Evolutionary conservation across 2,113 vertebrate genomes (phyloP).

Genomic region (Larimichthys polyactis): DNA sequence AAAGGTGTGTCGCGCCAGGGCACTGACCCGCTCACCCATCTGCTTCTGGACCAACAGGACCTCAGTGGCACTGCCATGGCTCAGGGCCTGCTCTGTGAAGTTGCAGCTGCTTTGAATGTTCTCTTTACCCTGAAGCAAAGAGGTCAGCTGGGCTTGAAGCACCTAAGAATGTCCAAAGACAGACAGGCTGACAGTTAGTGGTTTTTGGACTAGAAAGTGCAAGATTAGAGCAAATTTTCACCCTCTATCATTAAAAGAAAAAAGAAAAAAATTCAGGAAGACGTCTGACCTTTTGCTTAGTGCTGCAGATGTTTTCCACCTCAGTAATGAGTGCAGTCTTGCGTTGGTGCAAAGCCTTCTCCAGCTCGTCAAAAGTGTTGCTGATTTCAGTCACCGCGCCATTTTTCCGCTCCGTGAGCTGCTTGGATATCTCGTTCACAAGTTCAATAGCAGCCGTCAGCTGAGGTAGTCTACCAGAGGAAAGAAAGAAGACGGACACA

Average conservation of each 20-base stretch:
- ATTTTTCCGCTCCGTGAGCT: constrained; percentile 90
- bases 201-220: neutral
- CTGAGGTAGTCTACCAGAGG: constrained; percentile 89
- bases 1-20: constrained; percentile 88
- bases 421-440: constrained; percentile 92
- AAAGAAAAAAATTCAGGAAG: neutral
- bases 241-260: neutral
- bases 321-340: constrained; percentile 90
- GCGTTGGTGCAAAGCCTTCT: constrained; percentile 90
- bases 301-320: constrained; percentile 80
- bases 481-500: neutral
- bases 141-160: constrained; percentile 91
- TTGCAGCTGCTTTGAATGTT: constrained; percentile 96
- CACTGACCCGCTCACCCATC: constrained; percentile 93
- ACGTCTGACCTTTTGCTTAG: constrained; percentile 91
- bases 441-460: constrained; percentile 91
- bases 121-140: constrained; percentile 93
- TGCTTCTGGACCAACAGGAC: constrained; percentile 95
- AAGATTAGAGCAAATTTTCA: neutral
- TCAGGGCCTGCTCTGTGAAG: constrained; percentile 95
- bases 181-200: constrained; percentile 5
- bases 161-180: constrained; percentile 81
- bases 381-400: constrained; percentile 92
- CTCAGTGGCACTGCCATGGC: constrained; percentile 92
- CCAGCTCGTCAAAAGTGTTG: constrained; percentile 94